These are phyloP conservation scores for Lumbricus terrestris DNA, from an alignment of 2,888 invertebrate species.

Conservation along the genomic window DNA sequence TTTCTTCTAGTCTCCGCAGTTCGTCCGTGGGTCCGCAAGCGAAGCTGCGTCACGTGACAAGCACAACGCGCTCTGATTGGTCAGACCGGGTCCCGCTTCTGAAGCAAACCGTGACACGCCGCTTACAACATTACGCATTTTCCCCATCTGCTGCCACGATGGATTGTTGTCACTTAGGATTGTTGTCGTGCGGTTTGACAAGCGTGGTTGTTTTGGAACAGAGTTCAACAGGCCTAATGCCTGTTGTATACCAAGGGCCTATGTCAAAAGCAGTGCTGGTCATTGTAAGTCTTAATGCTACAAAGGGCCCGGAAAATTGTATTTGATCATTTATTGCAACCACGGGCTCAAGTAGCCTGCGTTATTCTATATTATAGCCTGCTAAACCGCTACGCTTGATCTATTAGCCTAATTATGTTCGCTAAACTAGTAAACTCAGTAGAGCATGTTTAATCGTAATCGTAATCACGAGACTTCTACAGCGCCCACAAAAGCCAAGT, in stretches of 20 bases:
- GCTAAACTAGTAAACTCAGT: too few relatives aligned
- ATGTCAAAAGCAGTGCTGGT: neutral
- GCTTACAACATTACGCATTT: slow-evolving; percentile 15
- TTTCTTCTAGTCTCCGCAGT: slow-evolving; percentile 3
- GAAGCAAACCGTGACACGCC: slow-evolving; percentile 16
- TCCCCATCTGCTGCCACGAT: slow-evolving; percentile 7
- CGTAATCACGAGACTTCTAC: too few relatives aligned
- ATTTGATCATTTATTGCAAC: too few relatives aligned
- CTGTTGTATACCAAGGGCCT: neutral
- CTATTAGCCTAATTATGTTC: too few relatives aligned
- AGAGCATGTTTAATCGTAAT: too few relatives aligned
- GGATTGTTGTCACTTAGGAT: neutral
- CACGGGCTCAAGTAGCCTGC: too few relatives aligned
- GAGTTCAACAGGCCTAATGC: too few relatives aligned
- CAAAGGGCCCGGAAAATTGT: neutral
- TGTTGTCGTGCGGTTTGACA: neutral
- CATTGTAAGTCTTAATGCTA: neutral
- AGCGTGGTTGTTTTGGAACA: neutral
- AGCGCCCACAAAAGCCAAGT: too few relatives aligned
- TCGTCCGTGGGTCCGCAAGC: neutral
- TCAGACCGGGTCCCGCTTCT: neutral
- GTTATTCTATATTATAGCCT: too few relatives aligned
- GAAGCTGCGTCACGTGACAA: slow-evolving; percentile 3
- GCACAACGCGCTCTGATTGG: neutral
- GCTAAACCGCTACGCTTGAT: too few relatives aligned